These are phyloP conservation scores for Melinaea menophilus DNA, from an alignment of 2,888 invertebrate species.

Conservation along the genomic window DNA sequence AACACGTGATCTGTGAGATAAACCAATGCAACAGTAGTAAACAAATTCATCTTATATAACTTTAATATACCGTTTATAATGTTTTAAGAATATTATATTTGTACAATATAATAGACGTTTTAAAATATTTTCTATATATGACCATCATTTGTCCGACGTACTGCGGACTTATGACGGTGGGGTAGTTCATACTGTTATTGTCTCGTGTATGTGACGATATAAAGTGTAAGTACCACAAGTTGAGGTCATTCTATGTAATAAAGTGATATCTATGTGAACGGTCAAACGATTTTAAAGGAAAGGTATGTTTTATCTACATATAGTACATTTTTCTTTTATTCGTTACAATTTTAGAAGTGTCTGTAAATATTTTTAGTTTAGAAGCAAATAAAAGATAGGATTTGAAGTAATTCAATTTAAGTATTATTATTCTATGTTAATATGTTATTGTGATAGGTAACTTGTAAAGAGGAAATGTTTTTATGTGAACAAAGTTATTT, in stretches of 20 bases:
- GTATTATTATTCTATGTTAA: neutral
- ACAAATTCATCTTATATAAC: neutral
- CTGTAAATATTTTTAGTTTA: neutral
- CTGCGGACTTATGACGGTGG: slow-evolving; percentile 11
- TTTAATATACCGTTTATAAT: too few relatives aligned
- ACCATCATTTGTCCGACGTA: slow-evolving; percentile 8
- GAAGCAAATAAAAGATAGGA: neutral
- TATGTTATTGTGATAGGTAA: too few relatives aligned
- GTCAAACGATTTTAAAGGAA: slow-evolving; percentile 10
- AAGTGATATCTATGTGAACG: slow-evolving; percentile 21
- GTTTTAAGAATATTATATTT: too few relatives aligned
- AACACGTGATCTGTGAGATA: neutral
- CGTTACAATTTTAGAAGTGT: neutral
- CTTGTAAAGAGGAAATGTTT: too few relatives aligned
- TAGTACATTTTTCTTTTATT: neutral
- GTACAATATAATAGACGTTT: too few relatives aligned
- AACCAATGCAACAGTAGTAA: neutral
- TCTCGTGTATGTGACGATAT: slow-evolving; percentile 18
- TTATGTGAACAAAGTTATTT: too few relatives aligned
- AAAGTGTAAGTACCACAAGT: slow-evolving; percentile 20
- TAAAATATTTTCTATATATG: neutral
- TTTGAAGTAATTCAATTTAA: neutral
- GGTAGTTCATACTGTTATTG: slow-evolving; percentile 18
- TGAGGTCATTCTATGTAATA: slow-evolving; percentile 21
- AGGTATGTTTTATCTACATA: slow-evolving; percentile 9